A percentile compares a stretch with the other conserved stretches of the same genome.
These are phyloP conservation scores for Calameuta idolon DNA, from an alignment of 2,888 invertebrate genomes.

Conservation along the genomic window DNA sequence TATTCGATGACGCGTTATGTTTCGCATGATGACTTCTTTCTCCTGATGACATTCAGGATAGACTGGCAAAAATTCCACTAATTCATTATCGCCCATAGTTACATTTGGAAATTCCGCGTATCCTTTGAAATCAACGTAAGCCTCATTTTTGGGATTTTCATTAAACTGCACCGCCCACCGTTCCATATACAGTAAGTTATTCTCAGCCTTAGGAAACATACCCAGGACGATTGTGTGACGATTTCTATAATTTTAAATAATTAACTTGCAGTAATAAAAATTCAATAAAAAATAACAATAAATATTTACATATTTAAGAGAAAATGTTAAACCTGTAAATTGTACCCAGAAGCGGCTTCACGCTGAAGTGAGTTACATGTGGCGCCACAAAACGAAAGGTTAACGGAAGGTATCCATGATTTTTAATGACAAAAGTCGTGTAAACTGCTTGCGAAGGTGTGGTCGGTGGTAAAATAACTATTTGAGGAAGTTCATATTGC, in stretches of 20 bases:
- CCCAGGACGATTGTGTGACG: slow-evolving; percentile 64
- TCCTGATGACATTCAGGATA: slow-evolving; percentile 59
- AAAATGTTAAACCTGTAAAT: slow-evolving; percentile 47
- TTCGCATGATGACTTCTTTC: slow-evolving; percentile 57
- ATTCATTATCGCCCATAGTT: slow-evolving; percentile 53
- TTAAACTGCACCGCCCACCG: slow-evolving; percentile 67
- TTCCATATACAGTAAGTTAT: slow-evolving; percentile 61
- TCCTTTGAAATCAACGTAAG: slow-evolving; percentile 62
- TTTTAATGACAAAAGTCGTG: slow-evolving; percentile 63
- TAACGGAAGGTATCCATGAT: slow-evolving; percentile 62
- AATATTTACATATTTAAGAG: slow-evolving; percentile 2
- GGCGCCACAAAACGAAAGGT: slow-evolving; percentile 67
- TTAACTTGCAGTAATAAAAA: neutral
- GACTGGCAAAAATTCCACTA: slow-evolving; percentile 58
- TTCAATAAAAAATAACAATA: neutral
- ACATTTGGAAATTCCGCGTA: slow-evolving; percentile 61
- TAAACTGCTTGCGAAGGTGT: slow-evolving; percentile 48
- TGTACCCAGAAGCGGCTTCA: slow-evolving; percentile 67
- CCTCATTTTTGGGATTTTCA: slow-evolving; percentile 54
- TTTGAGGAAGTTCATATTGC: slow-evolving; percentile 52
- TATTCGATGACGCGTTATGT: slow-evolving; percentile 62
- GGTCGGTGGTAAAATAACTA: slow-evolving; percentile 56
- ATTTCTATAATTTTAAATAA: slow-evolving; percentile 35
- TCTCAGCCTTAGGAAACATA: slow-evolving; percentile 51
- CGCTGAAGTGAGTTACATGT: slow-evolving; percentile 55